These are phyloP conservation scores for Phyllopteryx taeniolatus DNA, from an alignment of 2,113 vertebrate genomes.

Conservation along the genomic window DNA sequence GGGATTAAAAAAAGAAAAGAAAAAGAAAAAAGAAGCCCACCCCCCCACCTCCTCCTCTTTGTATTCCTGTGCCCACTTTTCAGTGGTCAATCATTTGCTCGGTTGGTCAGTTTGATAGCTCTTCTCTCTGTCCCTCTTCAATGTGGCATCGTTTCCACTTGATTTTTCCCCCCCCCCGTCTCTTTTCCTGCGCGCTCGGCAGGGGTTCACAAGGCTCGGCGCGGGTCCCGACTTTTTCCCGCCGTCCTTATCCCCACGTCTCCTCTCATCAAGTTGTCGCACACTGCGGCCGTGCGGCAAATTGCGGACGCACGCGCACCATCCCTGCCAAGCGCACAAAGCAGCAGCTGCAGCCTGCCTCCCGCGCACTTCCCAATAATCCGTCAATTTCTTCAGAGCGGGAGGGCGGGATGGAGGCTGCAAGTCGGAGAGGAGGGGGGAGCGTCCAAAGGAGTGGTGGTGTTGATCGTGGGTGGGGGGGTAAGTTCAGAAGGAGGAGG, in stretches of 20 bases:
- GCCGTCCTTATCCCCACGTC: constrained; percentile 28
- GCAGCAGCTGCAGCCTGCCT: constrained; percentile 75
- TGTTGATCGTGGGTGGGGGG: constrained; percentile 53
- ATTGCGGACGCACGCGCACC: constrained; percentile 49
- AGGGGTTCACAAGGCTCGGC: constrained; percentile 49
- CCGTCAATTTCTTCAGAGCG: constrained; percentile 74
- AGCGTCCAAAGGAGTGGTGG: constrained; percentile 52
- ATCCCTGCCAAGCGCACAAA: constrained; percentile 57
- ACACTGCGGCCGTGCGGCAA: constrained; percentile 62
- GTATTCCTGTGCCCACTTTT: constrained; percentile 68
- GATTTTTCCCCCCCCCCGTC: constrained; percentile 34
- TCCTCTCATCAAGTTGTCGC: constrained; percentile 11
- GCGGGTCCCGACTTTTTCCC: constrained; percentile 62
- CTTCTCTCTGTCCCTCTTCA: constrained; percentile 32
- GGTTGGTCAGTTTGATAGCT: constrained; percentile 51
- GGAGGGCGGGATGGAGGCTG: constrained; percentile 47
- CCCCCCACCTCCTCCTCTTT: constrained; percentile 29
- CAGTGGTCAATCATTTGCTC: constrained; percentile 61
- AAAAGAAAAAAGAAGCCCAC: constrained; percentile 24
- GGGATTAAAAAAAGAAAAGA: not conserved
- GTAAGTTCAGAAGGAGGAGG: constrained; percentile 49
- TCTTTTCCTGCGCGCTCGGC: constrained; percentile 25
- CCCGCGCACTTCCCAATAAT: constrained; percentile 75
- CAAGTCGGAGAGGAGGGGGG: constrained; percentile 23
- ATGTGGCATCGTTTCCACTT: constrained; percentile 51